These are phyloP conservation scores for Selene dorsalis DNA, from an alignment of 2,797 vertebrate genomes.

Conservation along the genomic window DNA sequence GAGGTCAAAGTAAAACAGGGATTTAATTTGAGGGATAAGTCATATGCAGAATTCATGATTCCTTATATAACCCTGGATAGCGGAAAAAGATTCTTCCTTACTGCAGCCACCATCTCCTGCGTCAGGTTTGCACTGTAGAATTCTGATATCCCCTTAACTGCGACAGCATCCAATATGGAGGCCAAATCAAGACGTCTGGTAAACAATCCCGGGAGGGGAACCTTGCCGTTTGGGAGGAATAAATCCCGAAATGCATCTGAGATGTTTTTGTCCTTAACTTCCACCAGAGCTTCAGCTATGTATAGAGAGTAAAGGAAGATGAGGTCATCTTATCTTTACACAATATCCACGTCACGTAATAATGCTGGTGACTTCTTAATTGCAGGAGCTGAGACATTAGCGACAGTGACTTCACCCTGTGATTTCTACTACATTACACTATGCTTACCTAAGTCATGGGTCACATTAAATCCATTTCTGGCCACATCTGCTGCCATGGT, in stretches of 20 bases:
- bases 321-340: neutral
- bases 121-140: constrained; percentile 93
- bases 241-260: constrained; percentile 87
- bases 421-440: constrained; percentile 10
- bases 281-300: constrained; percentile 89
- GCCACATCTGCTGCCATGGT: constrained; percentile 88
- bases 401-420: constrained; percentile 4
- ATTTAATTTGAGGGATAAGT: neutral
- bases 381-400: neutral
- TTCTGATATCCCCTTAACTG: constrained; percentile 85
- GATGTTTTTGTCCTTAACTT: constrained; percentile 86
- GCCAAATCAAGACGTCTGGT: constrained; percentile 90
- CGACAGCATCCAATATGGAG: constrained; percentile 86
- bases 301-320: constrained; percentile 19
- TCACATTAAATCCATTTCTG: constrained; percentile 94
- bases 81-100: constrained; percentile 71
- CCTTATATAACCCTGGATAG: constrained; percentile 31
- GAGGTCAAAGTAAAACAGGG: neutral
- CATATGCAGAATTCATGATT: constrained; percentile 44
- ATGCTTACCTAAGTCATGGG: constrained; percentile 93
- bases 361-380: too few species aligned
- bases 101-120: constrained; percentile 91
- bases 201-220: constrained; percentile 86
- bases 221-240: constrained; percentile 88
- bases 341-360: neutral